Evolutionary conservation across 2,113 vertebrate genomes (phyloP).

Genomic region (Megaleporinus macrocephalus): DNA sequence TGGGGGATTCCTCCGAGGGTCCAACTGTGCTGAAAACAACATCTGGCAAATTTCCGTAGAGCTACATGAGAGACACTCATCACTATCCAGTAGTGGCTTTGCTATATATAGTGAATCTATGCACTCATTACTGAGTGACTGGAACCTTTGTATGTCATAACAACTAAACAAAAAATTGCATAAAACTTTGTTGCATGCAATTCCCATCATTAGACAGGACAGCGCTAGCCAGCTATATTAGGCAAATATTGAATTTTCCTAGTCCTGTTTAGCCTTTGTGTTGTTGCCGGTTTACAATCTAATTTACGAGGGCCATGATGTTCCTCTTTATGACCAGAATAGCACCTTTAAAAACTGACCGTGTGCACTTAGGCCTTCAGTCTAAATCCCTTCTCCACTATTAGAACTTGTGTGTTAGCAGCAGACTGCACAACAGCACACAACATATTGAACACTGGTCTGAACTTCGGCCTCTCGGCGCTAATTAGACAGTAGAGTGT

Average conservation of each 20-base stretch:
- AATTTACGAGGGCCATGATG: slow-evolving; percentile 34
- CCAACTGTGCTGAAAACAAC: slow-evolving; percentile 12
- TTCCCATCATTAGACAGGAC: slow-evolving; percentile 15
- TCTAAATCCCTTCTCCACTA: too few relatives aligned
- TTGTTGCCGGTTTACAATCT: slow-evolving; percentile 25
- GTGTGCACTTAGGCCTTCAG: background rate
- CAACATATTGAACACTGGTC: background rate
- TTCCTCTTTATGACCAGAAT: slow-evolving; percentile 38
- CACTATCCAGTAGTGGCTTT: too few relatives aligned
- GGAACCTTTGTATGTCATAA: background rate
- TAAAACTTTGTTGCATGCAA: background rate
- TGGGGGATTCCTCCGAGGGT: slow-evolving; percentile 24
- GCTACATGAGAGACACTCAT: background rate
- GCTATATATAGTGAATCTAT: background rate
- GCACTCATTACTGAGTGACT: background rate
- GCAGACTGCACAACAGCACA: background rate
- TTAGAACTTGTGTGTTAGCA: too few relatives aligned
- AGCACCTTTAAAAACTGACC: too few relatives aligned
- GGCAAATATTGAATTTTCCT: slow-evolving; percentile 40
- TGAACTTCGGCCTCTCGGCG: background rate
- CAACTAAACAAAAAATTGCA: background rate
- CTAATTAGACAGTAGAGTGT: background rate
- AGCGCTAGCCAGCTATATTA: slow-evolving; percentile 8
- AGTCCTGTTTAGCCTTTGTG: slow-evolving; percentile 7
- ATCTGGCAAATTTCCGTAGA: slow-evolving; percentile 8